A percentile compares a stretch with the other conserved stretches of the same genome.
These are phyloP conservation scores for Chrysolina haemoptera DNA, from an alignment of 2,888 invertebrate species.

Conservation along the genomic window DNA sequence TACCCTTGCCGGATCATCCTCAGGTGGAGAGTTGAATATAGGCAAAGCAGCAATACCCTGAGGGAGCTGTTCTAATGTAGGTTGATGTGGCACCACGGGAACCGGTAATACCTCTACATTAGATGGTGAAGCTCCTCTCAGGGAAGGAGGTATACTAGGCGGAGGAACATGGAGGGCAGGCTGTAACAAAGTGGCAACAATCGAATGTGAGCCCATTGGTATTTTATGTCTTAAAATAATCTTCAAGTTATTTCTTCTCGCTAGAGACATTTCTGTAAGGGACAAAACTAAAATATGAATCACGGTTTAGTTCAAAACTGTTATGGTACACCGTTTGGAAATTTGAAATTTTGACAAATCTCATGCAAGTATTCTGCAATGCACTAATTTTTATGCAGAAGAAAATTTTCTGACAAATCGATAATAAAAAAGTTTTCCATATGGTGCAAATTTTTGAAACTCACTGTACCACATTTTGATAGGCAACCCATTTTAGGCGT, in stretches of 20 bases:
- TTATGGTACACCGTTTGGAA: too few species aligned
- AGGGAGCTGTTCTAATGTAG: slow-evolving; percentile 64
- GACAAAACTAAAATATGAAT: too few species aligned
- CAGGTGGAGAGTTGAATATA: slow-evolving; percentile 50
- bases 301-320: too few species aligned
- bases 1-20: slow-evolving; percentile 56
- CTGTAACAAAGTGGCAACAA: slow-evolving; percentile 63
- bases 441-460: too few species aligned
- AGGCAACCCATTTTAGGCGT: too few species aligned
- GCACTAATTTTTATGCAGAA: too few species aligned
- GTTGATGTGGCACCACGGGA: slow-evolving; percentile 54
- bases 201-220: neutral
- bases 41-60: slow-evolving; percentile 60
- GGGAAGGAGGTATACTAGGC: slow-evolving; percentile 59
- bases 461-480: too few species aligned
- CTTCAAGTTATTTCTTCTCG: neutral
- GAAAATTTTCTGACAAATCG: too few species aligned
- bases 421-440: too few species aligned
- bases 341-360: too few species aligned
- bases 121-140: slow-evolving; percentile 49
- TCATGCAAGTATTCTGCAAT: too few species aligned
- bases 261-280: too few species aligned
- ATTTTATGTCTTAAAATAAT: slow-evolving; percentile 4
- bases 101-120: slow-evolving; percentile 33
- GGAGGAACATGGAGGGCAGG: slow-evolving; percentile 63